These are phyloP conservation scores for Peribatodes rhomboidaria DNA, from an alignment of 2,888 invertebrate species.

Conservation along the genomic window DNA sequence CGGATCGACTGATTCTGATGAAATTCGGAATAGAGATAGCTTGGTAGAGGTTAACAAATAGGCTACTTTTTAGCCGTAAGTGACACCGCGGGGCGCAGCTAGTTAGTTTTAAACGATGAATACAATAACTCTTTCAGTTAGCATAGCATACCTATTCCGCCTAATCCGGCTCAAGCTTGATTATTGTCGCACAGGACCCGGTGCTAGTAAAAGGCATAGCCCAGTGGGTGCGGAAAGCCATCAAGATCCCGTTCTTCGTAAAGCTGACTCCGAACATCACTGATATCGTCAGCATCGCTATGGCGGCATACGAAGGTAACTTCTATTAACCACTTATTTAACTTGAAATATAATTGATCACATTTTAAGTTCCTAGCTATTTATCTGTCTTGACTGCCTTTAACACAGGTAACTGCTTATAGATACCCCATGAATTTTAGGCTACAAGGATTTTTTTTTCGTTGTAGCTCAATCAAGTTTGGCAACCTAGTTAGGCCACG, in stretches of 20 bases:
- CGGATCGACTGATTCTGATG: too few relatives aligned
- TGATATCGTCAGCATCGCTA: conserved; percentile 95
- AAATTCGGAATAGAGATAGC: too few relatives aligned
- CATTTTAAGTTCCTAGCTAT: background rate
- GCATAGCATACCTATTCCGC: background rate
- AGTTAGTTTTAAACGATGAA: too few relatives aligned
- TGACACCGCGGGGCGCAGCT: too few relatives aligned
- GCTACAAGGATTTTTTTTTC: too few relatives aligned
- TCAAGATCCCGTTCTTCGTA: conserved; percentile 98
- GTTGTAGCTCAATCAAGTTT: too few relatives aligned
- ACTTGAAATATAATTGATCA: background rate
- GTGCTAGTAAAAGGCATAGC: conserved; percentile 95
- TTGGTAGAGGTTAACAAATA: too few relatives aligned
- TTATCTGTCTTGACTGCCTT: too few relatives aligned
- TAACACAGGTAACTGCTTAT: too few relatives aligned
- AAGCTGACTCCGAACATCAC: conserved; percentile 99
- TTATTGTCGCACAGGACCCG: conserved; percentile 88
- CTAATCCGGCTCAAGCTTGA: background rate
- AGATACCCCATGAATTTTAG: too few relatives aligned
- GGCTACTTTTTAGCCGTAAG: too few relatives aligned
- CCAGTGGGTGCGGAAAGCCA: conserved; percentile 94
- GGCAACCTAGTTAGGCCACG: too few relatives aligned
- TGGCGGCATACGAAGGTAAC: conserved; percentile 95
- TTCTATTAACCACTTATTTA: background rate
- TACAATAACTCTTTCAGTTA: background rate